Evolutionary conservation across 2,888 invertebrate genomes (phyloP), one percentile per base, ranked within the genome.

Genomic region (Cephus rjabovi): DNA sequence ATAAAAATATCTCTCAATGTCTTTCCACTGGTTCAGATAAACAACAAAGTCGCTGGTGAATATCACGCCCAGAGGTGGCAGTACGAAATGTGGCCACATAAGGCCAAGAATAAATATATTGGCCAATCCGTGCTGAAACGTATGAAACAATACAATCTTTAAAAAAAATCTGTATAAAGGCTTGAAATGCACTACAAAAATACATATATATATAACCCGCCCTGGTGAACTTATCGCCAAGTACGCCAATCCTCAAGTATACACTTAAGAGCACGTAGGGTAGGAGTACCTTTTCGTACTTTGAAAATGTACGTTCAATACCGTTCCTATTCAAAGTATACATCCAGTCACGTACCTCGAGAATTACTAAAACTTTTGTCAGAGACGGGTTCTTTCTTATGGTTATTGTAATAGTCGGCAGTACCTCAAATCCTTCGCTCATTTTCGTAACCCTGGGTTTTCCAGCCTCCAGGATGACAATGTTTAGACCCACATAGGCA

Each of bases 31-130:
- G 56, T 56, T 56, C 23, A 56, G 23, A 56, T 56, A 56, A 23
- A 1, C 23, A 23, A 23, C 23, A 56, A 56, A 23, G 15, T 56
- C 23, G 6, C 23, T 23, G 3, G 56, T 23, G 11, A 34, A 73
- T 33, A 73, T 23, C 11, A 73, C 33, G 73, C 73, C 31, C 33
- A 73, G 15, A 23, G 34, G 33, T n/a, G 73, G 73, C 73, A 73
- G 31, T 11, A 73, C 12, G 31, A 73, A 73, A 34, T 73, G 33
- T 30, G 73, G 73, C 73, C 73, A 73, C n/a, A 34, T 73, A 11
- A 73, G 73, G 11, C 33, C 73, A 34, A 73, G 73, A 73, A 34
- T 73, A 34, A 73, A 73, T 11, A 73, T 23, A n/a, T 34, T 73
- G 4, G 33, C 73, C 23, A 73, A n/a, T n/a, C 73, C 73, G 23